These are phyloP conservation scores for Eudasyphora cyanicolor DNA, from an alignment of 2,888 invertebrate species.

Conservation along the genomic window DNA sequence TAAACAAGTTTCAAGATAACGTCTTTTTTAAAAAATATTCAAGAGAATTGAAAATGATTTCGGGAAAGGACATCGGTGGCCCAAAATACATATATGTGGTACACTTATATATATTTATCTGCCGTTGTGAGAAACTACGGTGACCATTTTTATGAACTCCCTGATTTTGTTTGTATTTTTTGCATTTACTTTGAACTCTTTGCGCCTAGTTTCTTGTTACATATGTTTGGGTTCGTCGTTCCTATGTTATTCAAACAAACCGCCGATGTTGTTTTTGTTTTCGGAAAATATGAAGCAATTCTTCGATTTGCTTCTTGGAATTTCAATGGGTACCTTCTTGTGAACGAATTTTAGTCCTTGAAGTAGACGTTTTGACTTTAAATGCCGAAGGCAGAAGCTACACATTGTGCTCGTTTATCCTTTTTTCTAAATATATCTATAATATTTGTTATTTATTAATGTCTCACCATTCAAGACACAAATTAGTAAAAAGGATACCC, in stretches of 20 bases:
- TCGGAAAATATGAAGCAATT: neutral
- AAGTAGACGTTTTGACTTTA: slow-evolving; percentile 49
- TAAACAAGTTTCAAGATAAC: neutral
- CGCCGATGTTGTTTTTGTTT: slow-evolving; percentile 3
- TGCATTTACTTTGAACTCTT: neutral
- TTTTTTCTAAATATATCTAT: slow-evolving; percentile 27
- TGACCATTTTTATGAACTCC: neutral
- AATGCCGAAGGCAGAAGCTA: neutral
- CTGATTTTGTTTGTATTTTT: neutral
- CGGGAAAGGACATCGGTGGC: neutral
- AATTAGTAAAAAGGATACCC: neutral
- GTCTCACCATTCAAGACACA: neutral
- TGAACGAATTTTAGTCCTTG: slow-evolving; percentile 54
- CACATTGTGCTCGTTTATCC: neutral
- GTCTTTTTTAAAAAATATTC: neutral
- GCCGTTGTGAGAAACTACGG: no score
- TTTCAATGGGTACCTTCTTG: neutral
- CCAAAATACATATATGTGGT: neutral
- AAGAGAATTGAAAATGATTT: neutral
- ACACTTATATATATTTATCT: no score
- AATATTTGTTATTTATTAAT: neutral
- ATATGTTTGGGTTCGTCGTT: neutral
- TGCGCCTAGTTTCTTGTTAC: neutral
- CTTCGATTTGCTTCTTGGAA: slow-evolving; percentile 12
- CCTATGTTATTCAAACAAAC: slow-evolving; percentile 1